Percentiles rank a stretch among this genome's conserved stretches.
These are phyloP conservation scores for Acanthis flammea DNA, from an alignment of 2,797 vertebrate genomes.

Conservation along the genomic window DNA sequence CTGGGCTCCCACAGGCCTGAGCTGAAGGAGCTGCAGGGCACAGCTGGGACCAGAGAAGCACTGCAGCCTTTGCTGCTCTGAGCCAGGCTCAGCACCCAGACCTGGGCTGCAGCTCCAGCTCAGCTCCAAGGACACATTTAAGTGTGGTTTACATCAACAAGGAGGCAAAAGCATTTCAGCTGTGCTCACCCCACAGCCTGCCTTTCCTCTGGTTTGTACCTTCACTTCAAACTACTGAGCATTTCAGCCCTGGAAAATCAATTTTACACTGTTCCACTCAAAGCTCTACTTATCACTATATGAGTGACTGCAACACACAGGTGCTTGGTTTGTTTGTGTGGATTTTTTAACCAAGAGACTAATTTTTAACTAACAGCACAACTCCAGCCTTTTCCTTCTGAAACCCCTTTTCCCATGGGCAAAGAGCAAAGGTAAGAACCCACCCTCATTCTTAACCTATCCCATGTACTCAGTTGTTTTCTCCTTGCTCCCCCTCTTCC, in stretches of 20 bases:
- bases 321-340: too few relatives aligned
- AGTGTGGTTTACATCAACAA: accelerated
- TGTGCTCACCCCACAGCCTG: not conserved
- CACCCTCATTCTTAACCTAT: not conserved
- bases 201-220: not conserved
- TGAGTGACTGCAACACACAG: not conserved
- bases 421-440: not conserved
- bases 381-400: not conserved
- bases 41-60: accelerated
- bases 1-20: not conserved
- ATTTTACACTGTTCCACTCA: not conserved
- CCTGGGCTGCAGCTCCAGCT: not conserved
- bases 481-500: not conserved
- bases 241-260: not conserved
- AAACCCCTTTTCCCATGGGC: not conserved
- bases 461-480: not conserved
- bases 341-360: not conserved
- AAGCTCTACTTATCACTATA: not conserved
- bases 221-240: not conserved
- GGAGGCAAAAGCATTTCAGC: not conserved
- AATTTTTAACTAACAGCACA: not conserved
- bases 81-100: not conserved
- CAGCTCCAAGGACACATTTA: not conserved
- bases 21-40: accelerated
- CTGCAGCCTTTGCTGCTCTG: not conserved